Evolutionary conservation across 2,113 vertebrate genomes (phyloP), one percentile per base, ranked within the genome.

Genomic region (Dasypus novemcinctus): DNA sequence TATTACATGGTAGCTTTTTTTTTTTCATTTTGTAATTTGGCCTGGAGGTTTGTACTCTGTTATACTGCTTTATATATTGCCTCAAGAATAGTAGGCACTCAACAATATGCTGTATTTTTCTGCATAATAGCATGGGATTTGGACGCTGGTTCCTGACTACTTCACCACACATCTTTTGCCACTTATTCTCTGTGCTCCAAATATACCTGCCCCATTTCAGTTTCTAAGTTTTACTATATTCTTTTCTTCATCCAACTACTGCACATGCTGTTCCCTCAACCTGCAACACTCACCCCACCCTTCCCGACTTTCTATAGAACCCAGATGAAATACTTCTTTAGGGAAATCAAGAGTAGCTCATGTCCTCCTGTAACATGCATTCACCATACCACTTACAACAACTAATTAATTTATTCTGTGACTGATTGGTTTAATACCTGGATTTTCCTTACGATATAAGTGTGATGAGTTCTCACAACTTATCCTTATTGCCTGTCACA

Each of bases 361-460:
- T 49, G 36, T 85, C 83, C 59, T 89, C 82, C 36, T 64, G 18
- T 41, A 52, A 59, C 17, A 87, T 27, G 54, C 52, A 66, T 71
- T 85, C 87, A 63, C 81, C 31, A 52, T 43, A 85, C 61, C 63
- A 95, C 88, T 90, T 87, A 90, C 90, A 94, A 95, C 68, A 57
- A 85, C 90, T 95, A 87, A 97, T 93, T 92, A 95, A 96, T 97
- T 92, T 92, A 93, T 79, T 59, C 57, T 2, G 31, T 95, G 95
- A 97, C 64, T 96, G 94, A 97, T 96, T 95, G 54, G 75, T 84
- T 97, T 96, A 97, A 96, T 96, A 97, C 96, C 57, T 96, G 36
- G 57, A 33, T 94, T 66, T 92, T 91, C 88, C 81, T 86, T 27
- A 84, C 57, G 81, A 86, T 90, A 0, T 75, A 96, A 87, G 69